A percentile compares a stretch with the other conserved stretches of the same genome.
Evolutionary conservation across 1,140 invertebrate species (phyloP).

Genomic region (Heliconius eleuchia): DNA sequence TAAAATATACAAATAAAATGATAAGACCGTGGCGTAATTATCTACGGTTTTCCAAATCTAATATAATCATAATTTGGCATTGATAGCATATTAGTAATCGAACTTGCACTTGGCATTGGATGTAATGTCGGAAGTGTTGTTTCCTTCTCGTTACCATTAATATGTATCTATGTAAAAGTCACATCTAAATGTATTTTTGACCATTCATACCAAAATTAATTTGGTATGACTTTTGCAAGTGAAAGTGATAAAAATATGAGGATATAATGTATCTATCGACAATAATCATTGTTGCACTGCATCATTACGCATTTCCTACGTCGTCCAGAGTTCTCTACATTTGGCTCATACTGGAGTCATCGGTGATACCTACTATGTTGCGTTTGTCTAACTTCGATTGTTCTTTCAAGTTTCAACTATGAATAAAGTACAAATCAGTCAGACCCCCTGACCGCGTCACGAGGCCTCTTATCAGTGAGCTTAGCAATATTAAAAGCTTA

Average conservation of each 20-base stretch:
- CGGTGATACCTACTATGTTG: too few species aligned
- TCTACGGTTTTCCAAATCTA: background rate
- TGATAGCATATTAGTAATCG: background rate
- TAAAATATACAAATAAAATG: background rate
- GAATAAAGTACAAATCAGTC: background rate
- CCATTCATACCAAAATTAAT: too few species aligned
- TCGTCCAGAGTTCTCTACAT: too few species aligned
- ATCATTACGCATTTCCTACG: too few species aligned
- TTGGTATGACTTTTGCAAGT: too few species aligned
- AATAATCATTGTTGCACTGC: too few species aligned
- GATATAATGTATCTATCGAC: too few species aligned
- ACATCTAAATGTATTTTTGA: too few species aligned
- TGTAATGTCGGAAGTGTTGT: background rate
- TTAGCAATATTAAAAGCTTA: background rate
- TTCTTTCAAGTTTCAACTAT: background rate
- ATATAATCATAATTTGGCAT: background rate
- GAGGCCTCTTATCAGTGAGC: background rate
- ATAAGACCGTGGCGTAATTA: background rate
- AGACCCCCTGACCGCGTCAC: background rate
- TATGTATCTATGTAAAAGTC: too few species aligned
- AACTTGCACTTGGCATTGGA: background rate
- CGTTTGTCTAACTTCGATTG: too few species aligned
- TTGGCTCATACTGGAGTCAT: too few species aligned
- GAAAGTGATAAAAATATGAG: too few species aligned
- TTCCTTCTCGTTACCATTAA: background rate